Evolutionary conservation across 2,888 invertebrate genomes (phyloP).

Genomic region (Helleia helle): DNA sequence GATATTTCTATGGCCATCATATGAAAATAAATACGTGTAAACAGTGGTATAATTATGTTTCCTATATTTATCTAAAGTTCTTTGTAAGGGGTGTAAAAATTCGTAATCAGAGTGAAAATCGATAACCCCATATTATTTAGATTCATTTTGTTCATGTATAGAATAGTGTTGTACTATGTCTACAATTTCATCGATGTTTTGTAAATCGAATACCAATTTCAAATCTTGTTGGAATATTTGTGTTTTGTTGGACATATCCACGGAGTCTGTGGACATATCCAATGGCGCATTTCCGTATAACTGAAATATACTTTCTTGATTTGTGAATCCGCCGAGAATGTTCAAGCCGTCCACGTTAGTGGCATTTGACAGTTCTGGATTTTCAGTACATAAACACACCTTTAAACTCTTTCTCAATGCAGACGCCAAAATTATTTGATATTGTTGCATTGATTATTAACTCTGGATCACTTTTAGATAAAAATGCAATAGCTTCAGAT

Average conservation of each 20-base stretch:
- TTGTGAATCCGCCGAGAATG: background rate
- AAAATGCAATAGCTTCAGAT: background rate
- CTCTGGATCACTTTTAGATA: background rate
- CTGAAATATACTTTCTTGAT: background rate
- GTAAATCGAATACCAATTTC: background rate
- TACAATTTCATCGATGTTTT: background rate
- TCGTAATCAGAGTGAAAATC: background rate
- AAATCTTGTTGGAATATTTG: background rate
- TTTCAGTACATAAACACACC: background rate
- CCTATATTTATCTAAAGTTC: background rate
- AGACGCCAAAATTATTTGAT: background rate
- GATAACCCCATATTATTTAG: background rate
- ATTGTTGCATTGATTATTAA: background rate
- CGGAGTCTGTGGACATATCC: too few species aligned
- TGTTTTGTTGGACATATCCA: background rate
- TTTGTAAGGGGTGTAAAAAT: background rate
- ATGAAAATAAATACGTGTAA: background rate
- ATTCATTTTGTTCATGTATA: background rate
- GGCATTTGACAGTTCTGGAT: background rate
- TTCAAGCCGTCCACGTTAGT: background rate
- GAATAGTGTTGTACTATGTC: background rate
- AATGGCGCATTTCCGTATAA: background rate
- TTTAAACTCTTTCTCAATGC: background rate
- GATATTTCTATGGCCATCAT: background rate
- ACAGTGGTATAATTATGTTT: background rate